These are phyloP conservation scores for Exaiptasia diaphana DNA, from an alignment of 64 coral and sea anemone genomes.

Conservation along the genomic window DNA sequence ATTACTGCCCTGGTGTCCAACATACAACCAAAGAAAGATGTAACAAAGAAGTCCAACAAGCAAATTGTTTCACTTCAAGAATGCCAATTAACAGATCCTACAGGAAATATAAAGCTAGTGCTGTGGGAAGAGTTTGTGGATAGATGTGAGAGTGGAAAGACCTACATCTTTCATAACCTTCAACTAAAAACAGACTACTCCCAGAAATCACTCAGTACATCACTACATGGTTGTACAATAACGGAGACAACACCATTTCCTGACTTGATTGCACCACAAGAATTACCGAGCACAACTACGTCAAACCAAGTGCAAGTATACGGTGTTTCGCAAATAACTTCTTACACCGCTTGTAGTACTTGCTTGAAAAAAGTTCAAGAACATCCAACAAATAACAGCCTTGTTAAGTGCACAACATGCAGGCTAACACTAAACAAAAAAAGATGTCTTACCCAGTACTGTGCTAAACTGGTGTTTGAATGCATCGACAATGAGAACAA, in stretches of 20 bases:
- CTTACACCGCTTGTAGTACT: not conserved
- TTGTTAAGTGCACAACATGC: slow-evolving; percentile 12
- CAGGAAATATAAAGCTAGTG: slow-evolving; percentile 15
- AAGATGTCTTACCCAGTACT: slow-evolving; percentile 20
- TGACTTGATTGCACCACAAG: slow-evolving; percentile 1
- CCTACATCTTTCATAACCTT: slow-evolving; percentile 9
- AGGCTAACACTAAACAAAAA: slow-evolving; percentile 34
- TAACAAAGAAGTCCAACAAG: slow-evolving; percentile 4
- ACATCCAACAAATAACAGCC: not conserved
- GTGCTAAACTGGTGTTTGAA: slow-evolving; percentile 8
- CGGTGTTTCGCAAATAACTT: not conserved
- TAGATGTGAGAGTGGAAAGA: not conserved
- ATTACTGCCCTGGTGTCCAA: slow-evolving; percentile 2
- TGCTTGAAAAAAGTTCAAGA: slow-evolving; percentile 38
- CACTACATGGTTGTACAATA: not conserved
- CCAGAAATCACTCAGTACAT: not conserved
- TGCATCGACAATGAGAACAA: slow-evolving; percentile 13
- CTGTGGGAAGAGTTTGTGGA: not conserved
- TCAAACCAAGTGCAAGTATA: slow-evolving; percentile 23
- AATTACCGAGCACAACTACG: slow-evolving; percentile 11
- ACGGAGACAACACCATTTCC: slow-evolving; percentile 2
- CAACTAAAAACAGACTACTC: not conserved
- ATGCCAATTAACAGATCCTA: slow-evolving; percentile 6
- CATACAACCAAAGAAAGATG: slow-evolving; percentile 23
- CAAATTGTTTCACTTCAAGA: slow-evolving; percentile 4